Conservation (phyloP, 2,113 vertebrate species). For the Erinaceus europaeus region DNA sequence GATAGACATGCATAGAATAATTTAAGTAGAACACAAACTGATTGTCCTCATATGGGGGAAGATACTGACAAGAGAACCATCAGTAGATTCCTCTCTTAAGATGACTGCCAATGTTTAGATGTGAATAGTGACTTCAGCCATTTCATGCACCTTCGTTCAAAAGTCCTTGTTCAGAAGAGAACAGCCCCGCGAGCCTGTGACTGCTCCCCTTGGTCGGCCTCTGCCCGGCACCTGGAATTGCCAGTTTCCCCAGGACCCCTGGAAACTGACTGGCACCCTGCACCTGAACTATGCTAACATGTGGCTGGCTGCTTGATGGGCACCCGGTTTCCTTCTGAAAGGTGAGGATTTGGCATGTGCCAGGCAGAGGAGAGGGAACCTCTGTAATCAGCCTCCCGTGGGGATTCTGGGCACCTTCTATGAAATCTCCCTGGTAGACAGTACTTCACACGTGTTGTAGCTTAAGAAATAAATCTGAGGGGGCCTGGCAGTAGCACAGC, state of each 20-base stretch:
- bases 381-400: fast-evolving
- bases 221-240: too few species aligned
- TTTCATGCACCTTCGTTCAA: background rate
- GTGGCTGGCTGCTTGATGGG: too few species aligned
- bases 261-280: too few species aligned
- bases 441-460: background rate
- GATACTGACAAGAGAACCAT: background rate
- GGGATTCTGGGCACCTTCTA: background rate
- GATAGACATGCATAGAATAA: background rate
- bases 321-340: background rate
- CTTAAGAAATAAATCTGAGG: background rate
- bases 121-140: background rate
- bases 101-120: background rate
- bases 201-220: fast-evolving
- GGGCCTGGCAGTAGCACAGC: too few species aligned
- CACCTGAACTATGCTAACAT: too few species aligned
- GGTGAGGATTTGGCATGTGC: background rate
- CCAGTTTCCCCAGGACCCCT: too few species aligned
- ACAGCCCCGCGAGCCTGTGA: background rate
- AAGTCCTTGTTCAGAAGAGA: background rate
- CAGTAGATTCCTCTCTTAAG: too few species aligned
- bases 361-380: background rate
- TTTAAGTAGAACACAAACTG: background rate
- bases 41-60: background rate
- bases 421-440: background rate